Evolutionary conservation across 2,113 vertebrate genomes (phyloP), one percentile per base, ranked within the genome.

Genomic region (Phrynosoma blainvillii): DNA sequence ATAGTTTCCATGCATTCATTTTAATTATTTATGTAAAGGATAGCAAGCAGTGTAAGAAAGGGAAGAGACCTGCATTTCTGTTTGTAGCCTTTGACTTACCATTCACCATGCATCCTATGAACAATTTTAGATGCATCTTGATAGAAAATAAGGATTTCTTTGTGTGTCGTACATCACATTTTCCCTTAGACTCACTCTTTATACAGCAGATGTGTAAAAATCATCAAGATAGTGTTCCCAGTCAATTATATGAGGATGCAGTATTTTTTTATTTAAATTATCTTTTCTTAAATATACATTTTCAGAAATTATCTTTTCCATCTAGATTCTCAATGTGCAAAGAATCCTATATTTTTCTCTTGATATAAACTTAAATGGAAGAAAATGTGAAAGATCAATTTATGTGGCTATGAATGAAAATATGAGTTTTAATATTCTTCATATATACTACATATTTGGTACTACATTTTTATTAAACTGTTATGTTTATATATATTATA

Each of bases 21-120:
- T 78, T 85, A 85, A 85, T 85, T 85, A 86, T 86, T 86, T 86
- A 86, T 86, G 75, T 18, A 78, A 78, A 23, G 9, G 74, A 78
- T 47, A 32, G 30, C 20, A 30, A 23, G 16, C 42, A 20, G 47
- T 8, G 23, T 12, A 40, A 27, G 11, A 7, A 27, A 54, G 25
- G 23, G 5, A 10, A 84, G 32, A 73, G 70, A 30, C 40, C 36
- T 56, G 10, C 25, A 18, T 66, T 85, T 78, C 16, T 78, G 25
- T 47, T 32, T 77, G 56, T 16, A 68, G 73, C 21, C 32, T 40
- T 76, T 23, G 65, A 12, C 62, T 40, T 75, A 23, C n/a, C 71
- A 27, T 59, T 84, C 59, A n/a, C n/a, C 23, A 27, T 32, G 2
- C n/a, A n/a, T 47, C n/a, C 30, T 2, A 3, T 32, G n/a, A 62